A percentile compares a stretch with the other conserved stretches of the same genome.
phyloP scores from a whole-genome alignment of 1,140 invertebrate species.

The Saccostrea cuccullata region DNA sequence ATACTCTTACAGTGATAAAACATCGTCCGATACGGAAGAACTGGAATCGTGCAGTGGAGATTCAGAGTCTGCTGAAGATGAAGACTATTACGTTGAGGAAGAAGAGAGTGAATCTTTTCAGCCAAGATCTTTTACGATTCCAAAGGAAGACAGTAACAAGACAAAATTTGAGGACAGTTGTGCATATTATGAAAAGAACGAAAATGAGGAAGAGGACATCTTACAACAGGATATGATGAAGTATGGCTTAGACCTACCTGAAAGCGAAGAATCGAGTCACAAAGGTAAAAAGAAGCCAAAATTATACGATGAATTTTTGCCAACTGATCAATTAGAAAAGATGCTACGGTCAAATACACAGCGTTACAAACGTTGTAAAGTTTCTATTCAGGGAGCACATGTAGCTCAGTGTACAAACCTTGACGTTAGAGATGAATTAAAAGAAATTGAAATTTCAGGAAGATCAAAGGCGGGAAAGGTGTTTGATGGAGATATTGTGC shows the following conservation, averaged over 20 bases:
- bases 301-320: constrained; percentile 38
- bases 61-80: background rate
- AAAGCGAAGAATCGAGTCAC: background rate
- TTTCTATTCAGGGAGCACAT: constrained; percentile 59
- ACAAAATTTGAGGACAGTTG: constrained; percentile 33
- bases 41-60: background rate
- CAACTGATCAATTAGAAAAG: background rate
- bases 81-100: background rate
- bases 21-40: background rate
- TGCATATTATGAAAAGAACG: constrained; percentile 17
- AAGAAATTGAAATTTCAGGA: constrained; percentile 65
- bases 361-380: constrained; percentile 56
- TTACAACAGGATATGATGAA: constrained; percentile 42
- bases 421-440: constrained; percentile 33
- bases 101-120: background rate
- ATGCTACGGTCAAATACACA: constrained; percentile 40
- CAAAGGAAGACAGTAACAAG: background rate
- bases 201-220: background rate
- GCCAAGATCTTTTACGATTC: background rate
- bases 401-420: constrained; percentile 50
- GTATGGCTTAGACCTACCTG: constrained; percentile 45
- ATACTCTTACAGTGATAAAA: background rate
- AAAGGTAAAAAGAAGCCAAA: constrained; percentile 10
- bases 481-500: constrained; percentile 69
- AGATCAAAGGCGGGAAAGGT: constrained; percentile 66